A percentile compares a stretch with the other conserved stretches of the same genome.
Conservation (phyloP, 2,113 vertebrate genomes). For the Salvelinus fontinalis region DNA sequence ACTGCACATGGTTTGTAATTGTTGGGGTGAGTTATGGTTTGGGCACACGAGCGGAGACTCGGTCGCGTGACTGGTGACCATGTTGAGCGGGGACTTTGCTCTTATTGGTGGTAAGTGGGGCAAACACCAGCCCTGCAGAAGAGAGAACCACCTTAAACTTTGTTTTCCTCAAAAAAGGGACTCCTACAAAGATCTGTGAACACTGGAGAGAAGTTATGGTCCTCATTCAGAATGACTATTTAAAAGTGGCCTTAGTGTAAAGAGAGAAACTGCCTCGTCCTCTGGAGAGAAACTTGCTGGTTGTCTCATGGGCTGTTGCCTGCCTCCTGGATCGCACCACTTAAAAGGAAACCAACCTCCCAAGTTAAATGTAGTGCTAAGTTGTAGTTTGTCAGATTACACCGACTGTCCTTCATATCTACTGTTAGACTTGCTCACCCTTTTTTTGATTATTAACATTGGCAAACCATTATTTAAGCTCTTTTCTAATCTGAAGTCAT, state of each 20-base stretch:
- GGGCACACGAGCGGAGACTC: conserved; percentile 76
- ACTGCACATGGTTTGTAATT: conserved; percentile 43
- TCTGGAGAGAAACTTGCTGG: conserved; percentile 73
- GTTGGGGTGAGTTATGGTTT: conserved; percentile 68
- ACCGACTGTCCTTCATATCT: conserved; percentile 55
- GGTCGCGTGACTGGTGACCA: conserved; percentile 83
- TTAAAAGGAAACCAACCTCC: conserved; percentile 52
- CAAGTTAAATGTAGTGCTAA: conserved; percentile 71
- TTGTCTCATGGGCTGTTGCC: conserved; percentile 66
- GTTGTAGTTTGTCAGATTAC: conserved; percentile 78
- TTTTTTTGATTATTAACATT: conserved; percentile 45
- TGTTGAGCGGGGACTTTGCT: conserved; percentile 79
- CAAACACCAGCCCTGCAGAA: conserved; percentile 71
- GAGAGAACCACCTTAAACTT: conserved; percentile 75
- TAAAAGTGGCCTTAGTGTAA: conserved; percentile 95
- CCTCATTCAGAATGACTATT: conserved; percentile 81
- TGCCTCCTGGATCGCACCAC: conserved; percentile 72
- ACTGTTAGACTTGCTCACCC: conserved; percentile 47
- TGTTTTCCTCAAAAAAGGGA: conserved; percentile 33
- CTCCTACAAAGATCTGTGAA: conserved; percentile 72
- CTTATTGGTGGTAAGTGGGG: conserved; percentile 56
- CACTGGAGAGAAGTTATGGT: conserved; percentile 75
- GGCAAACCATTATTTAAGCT: conserved; percentile 56
- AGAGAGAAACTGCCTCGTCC: conserved; percentile 73
- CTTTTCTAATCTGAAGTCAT: conserved; percentile 47